Conservation (phyloP, 1,140 invertebrate genomes). For the Ooceraea biroi region DNA sequence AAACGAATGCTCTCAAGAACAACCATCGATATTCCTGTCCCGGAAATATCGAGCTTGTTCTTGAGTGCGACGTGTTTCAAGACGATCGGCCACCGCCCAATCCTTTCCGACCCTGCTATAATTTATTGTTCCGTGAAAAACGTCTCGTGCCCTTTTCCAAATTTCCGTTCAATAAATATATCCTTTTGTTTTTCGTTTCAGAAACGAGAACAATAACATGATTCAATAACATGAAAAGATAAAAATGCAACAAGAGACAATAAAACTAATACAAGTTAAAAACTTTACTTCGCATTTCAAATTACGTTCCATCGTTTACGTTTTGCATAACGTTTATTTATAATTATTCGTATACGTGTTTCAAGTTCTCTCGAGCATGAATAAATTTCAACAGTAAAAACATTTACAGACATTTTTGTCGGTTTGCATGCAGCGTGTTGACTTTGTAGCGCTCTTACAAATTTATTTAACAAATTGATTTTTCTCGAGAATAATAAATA, state of each 20-base stretch:
- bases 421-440: not conserved
- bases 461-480: not conserved
- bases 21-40: constrained; percentile 60
- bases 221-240: not conserved
- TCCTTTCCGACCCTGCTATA: constrained; percentile 15
- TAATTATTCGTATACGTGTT: not conserved
- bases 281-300: too few species aligned
- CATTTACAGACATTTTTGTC: not conserved
- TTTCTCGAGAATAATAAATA: not conserved
- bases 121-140: constrained; percentile 42
- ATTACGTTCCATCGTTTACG: too few species aligned
- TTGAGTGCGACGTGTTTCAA: constrained; percentile 45
- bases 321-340: not conserved
- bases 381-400: not conserved
- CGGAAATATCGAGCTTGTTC: constrained; percentile 59
- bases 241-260: too few species aligned
- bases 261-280: too few species aligned
- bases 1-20: constrained; percentile 61
- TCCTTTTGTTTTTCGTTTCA: not conserved
- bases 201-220: not conserved
- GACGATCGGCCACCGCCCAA: constrained; percentile 35
- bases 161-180: not conserved
- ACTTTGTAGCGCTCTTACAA: not conserved
- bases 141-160: not conserved
- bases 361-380: not conserved